These are phyloP conservation scores for Trematomus loennbergii DNA, from an alignment of 2,113 vertebrate genomes.

Conservation along the genomic window DNA sequence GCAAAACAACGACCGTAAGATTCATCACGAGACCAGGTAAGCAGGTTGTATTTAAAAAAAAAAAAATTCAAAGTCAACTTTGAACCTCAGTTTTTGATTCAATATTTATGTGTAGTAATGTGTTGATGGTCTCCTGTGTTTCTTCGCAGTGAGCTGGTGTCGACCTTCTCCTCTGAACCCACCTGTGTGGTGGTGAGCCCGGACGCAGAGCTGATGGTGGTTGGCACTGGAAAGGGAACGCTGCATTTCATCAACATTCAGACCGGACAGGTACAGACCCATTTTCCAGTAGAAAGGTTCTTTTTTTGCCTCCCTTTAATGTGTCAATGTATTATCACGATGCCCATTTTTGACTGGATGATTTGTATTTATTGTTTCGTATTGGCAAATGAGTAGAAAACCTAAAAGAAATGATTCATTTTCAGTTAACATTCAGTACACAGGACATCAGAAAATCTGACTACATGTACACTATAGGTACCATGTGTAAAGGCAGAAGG, in stretches of 20 bases:
- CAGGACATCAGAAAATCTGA: neutral
- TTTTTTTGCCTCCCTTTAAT: too few species aligned
- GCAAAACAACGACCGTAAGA: slow-evolving; percentile 79
- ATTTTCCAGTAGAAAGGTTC: too few species aligned
- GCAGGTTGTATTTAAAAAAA: too few species aligned
- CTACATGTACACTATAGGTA: neutral
- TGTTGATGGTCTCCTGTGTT: slow-evolving; percentile 1
- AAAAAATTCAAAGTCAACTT: too few species aligned
- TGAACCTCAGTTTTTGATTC: neutral
- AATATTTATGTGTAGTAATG: neutral
- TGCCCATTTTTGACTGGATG: too few species aligned
- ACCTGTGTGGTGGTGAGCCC: slow-evolving; percentile 83
- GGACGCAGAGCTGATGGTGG: slow-evolving; percentile 77
- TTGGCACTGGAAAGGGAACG: slow-evolving; percentile 85
- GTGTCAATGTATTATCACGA: too few species aligned
- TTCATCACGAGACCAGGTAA: slow-evolving; percentile 59
- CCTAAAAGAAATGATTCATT: too few species aligned
- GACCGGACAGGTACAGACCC: slow-evolving; percentile 85
- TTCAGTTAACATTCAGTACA: neutral
- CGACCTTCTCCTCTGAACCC: slow-evolving; percentile 77
- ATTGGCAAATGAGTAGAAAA: too few species aligned
- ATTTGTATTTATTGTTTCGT: too few species aligned
- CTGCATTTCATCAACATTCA: slow-evolving; percentile 85
- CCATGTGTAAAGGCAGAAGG: neutral
- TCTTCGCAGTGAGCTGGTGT: slow-evolving; percentile 75